These are phyloP conservation scores for Plectrocnemia conspersa DNA, from an alignment of 1,140 invertebrate genomes.

Conservation along the genomic window DNA sequence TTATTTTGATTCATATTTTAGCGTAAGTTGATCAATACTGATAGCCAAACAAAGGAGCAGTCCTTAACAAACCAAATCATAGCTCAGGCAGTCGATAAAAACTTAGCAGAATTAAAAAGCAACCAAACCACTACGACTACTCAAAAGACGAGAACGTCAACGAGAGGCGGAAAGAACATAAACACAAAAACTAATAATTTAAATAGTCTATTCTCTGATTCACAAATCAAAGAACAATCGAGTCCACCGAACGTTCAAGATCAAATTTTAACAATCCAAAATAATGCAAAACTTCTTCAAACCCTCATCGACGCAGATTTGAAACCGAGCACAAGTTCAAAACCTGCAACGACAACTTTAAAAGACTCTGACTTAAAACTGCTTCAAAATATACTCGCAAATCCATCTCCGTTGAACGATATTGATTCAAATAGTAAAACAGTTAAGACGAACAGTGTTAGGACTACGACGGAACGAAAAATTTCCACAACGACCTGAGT, in stretches of 20 bases:
- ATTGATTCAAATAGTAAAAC: conserved; percentile 22
- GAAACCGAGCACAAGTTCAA: conserved; percentile 41
- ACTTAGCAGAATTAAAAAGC: no score
- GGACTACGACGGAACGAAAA: conserved; percentile 15
- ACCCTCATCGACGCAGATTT: conserved; percentile 47
- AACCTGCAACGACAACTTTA: conserved; percentile 31
- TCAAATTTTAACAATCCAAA: conserved; percentile 48
- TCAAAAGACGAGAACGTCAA: conserved; percentile 24
- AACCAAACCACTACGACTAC: conserved; percentile 26
- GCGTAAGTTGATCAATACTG: no score
- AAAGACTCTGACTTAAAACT: conserved; percentile 41
- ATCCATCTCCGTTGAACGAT: conserved; percentile 42
- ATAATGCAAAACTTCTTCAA: conserved; percentile 50
- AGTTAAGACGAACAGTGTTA: conserved; percentile 14
- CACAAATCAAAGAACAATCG: neutral
- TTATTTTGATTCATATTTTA: no score
- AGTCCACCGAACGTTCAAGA: conserved; percentile 47
- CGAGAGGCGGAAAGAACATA: conserved; percentile 33
- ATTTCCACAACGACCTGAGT: conserved; percentile 6
- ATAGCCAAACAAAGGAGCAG: no score
- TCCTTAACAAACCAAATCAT: no score
- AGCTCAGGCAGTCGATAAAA: no score
- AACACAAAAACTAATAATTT: conserved; percentile 12
- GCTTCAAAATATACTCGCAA: conserved; percentile 41
- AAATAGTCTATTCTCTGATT: neutral